Conservation (phyloP, 2,888 invertebrate genomes). For the Drosophila greeni region DNA sequence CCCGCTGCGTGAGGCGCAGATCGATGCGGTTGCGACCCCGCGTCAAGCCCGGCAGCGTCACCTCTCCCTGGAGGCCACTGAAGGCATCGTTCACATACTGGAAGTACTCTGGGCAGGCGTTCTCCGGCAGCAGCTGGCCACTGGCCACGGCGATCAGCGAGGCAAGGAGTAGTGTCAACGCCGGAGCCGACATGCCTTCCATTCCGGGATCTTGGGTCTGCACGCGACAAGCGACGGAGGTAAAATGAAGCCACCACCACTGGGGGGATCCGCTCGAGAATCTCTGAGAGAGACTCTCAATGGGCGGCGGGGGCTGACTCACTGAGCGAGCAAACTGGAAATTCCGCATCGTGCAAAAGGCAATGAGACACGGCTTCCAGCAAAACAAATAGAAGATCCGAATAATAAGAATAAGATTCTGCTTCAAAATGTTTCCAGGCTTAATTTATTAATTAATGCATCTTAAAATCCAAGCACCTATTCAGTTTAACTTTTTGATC, state of each 20-base stretch:
- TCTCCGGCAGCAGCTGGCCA: constrained; percentile 54
- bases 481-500: neutral
- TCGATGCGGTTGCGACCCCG: constrained; percentile 58
- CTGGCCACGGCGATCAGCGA: constrained; percentile 2
- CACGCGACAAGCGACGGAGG: constrained; percentile 36
- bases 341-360: constrained; percentile 49
- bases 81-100: constrained; percentile 41
- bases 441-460: neutral
- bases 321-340: constrained; percentile 58
- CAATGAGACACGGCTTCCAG: constrained; percentile 18
- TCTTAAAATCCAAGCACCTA: no score
- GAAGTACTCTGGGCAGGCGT: constrained; percentile 48
- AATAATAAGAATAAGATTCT: no score
- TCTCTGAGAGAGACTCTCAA: neutral
- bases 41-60: constrained; percentile 50
- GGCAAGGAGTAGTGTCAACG: neutral
- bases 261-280: constrained; percentile 2
- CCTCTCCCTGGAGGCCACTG: constrained; percentile 46
- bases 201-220: constrained; percentile 14
- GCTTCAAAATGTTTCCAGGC: neutral
- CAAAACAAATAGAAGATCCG: constrained; percentile 5
- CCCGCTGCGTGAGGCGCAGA: constrained; percentile 52
- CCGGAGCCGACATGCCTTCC: constrained; percentile 22
- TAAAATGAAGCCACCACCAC: constrained; percentile 18
- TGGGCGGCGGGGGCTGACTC: constrained; percentile 14